These are phyloP conservation scores for Dissostichus mawsoni DNA, from an alignment of 2,113 vertebrate genomes.

Conservation along the genomic window DNA sequence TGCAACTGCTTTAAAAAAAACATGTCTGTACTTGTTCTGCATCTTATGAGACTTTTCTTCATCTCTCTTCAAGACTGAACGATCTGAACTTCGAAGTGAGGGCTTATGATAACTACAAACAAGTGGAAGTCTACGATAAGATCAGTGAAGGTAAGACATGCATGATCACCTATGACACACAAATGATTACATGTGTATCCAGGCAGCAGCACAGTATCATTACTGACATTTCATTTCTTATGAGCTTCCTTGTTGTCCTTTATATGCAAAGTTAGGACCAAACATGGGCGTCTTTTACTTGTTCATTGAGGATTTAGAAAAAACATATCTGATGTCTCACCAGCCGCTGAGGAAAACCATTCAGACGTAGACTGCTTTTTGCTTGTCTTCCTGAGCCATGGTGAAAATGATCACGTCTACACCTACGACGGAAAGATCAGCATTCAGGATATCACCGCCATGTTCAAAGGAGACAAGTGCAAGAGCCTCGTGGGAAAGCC, in stretches of 20 bases:
- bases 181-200: neutral
- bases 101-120: slow-evolving; percentile 83
- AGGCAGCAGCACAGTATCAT: neutral
- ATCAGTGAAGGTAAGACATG: slow-evolving; percentile 85
- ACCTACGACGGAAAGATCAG: slow-evolving; percentile 86
- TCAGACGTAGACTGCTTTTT: slow-evolving; percentile 91
- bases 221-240: neutral
- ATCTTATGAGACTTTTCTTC: neutral
- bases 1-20: neutral
- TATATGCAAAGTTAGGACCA: neutral
- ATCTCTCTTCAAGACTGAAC: slow-evolving; percentile 76
- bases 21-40: slow-evolving; percentile 9
- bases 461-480: slow-evolving; percentile 93
- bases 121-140: slow-evolving; percentile 78
- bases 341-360: slow-evolving; percentile 87
- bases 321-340: slow-evolving; percentile 28
- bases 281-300: neutral
- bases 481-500: slow-evolving; percentile 93
- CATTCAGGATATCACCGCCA: slow-evolving; percentile 84
- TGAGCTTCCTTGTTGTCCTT: neutral
- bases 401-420: slow-evolving; percentile 89
- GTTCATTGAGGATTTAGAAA: neutral
- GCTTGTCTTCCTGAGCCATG: slow-evolving; percentile 94
- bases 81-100: slow-evolving; percentile 91
- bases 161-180: neutral